phyloP scores from a whole-genome alignment of 1,140 invertebrate genomes.

The Parapsyche elsis region DNA sequence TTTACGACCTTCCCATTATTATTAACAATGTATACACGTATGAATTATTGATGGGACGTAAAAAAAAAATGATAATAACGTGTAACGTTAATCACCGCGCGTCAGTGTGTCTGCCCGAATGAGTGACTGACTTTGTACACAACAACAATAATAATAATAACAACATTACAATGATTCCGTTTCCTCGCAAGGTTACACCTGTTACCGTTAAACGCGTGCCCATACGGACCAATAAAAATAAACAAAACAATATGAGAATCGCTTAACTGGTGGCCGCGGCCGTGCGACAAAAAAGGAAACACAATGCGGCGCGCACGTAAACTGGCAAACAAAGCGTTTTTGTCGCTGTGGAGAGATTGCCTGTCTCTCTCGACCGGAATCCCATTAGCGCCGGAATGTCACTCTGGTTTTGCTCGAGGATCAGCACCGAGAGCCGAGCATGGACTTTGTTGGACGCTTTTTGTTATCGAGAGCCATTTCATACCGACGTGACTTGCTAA shows the following conservation, averaged over 20 bases:
- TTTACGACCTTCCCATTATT: too few relatives aligned
- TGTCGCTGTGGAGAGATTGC: neutral
- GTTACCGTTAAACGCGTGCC: constrained; percentile 43
- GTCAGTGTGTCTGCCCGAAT: constrained; percentile 10
- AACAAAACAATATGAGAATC: constrained; percentile 49
- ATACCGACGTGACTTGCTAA: too few relatives aligned
- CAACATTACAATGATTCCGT: constrained; percentile 46
- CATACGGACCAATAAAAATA: constrained; percentile 47
- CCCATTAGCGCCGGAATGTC: constrained; percentile 29
- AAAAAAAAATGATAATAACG: constrained; percentile 3
- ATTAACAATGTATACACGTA: neutral
- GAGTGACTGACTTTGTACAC: constrained; percentile 16
- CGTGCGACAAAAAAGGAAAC: constrained; percentile 55
- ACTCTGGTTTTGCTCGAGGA: neutral
- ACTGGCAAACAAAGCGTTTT: constrained; percentile 9
- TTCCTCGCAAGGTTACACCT: constrained; percentile 44
- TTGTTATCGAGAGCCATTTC: neutral
- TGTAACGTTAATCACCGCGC: constrained; percentile 29
- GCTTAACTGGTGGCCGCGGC: constrained; percentile 39
- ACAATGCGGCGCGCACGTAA: constrained; percentile 7
- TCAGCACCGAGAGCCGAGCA: neutral
- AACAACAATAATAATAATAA: neutral
- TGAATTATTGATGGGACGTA: neutral
- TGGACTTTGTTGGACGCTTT: neutral
- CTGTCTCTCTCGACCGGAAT: neutral